Conservation (phyloP, 2,888 invertebrate species). For the Ophonus ardosiacus region DNA sequence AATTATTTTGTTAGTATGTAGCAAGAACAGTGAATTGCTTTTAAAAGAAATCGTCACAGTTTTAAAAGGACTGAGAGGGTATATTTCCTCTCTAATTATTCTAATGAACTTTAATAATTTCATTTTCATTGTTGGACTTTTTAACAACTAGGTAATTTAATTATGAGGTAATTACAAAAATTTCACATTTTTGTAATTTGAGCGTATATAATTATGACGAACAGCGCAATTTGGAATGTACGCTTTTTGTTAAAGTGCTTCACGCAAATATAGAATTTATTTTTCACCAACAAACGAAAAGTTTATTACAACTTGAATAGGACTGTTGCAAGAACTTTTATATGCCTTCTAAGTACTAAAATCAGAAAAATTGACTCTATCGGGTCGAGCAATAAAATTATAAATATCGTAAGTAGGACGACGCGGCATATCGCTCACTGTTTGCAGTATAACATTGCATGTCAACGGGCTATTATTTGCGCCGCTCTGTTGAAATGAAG, state of each 20-base stretch:
- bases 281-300: no score
- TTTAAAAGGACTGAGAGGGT: not conserved
- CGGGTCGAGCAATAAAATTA: no score
- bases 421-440: no score
- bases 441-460: no score
- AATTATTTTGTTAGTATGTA: not conserved
- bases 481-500: no score
- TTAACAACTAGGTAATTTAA: constrained; percentile 10
- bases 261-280: not conserved
- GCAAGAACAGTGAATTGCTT: not conserved
- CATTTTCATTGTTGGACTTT: constrained; percentile 16
- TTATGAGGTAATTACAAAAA: not conserved
- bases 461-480: no score
- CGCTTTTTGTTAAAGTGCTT: not conserved
- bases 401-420: no score
- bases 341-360: no score
- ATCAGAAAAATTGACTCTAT: no score
- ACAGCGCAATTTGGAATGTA: not conserved
- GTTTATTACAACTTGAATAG: no score
- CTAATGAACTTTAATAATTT: constrained; percentile 10
- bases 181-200: not conserved
- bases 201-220: not conserved
- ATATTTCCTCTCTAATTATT: not conserved
- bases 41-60: not conserved
- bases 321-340: no score